Evolutionary conservation across 2,888 invertebrate genomes (phyloP), one percentile per base, ranked within the genome.

Genomic region (Ametastegia equiseti): DNA sequence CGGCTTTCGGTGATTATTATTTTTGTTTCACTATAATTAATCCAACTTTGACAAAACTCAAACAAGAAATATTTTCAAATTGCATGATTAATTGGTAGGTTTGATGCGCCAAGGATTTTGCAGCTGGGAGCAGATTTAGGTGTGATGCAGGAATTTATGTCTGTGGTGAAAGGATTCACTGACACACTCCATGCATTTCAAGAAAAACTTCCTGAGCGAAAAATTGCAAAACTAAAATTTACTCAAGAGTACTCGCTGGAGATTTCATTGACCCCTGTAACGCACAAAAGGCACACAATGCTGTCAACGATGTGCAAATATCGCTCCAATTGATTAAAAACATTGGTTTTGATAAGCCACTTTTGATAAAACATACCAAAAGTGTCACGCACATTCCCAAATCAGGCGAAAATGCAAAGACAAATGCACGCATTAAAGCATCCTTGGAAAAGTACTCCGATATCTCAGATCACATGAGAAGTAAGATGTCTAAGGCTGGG

Each of bases 1-100:
- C 36, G 69, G 79, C 15, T 83, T 83, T 69, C 71, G 83, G 82
- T 78, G 60, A 57, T 42, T 71, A 78, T n/a, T n/a, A n/a, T n/a
- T n/a, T n/a, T n/a, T n/a, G n/a, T n/a, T n/a, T n/a, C n/a, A n/a
- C n/a, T n/a, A n/a, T n/a, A n/a, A n/a, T n/a, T n/a, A n/a, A n/a
- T n/a, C n/a, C n/a, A n/a, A n/a, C n/a, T n/a, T n/a, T n/a, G n/a
- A n/a, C n/a, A n/a, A n/a, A n/a, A n/a, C n/a, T n/a, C n/a, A n/a
- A n/a, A n/a, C n/a, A n/a, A n/a, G n/a, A n/a, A n/a, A n/a, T 30
- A n/a, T 9, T 7, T 30, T 11, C 15, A 5, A 45, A n/a, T n/a
- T 5, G 36, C 33, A 36, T 30, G 13, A 65, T 65, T 65, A 4
- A n/a, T 65, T 36, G 36, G 6, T 57, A 23, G 65, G 6, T 83